These are phyloP conservation scores for Aleiodes leptofemur DNA, from an alignment of 2,888 invertebrate species.

Conservation along the genomic window DNA sequence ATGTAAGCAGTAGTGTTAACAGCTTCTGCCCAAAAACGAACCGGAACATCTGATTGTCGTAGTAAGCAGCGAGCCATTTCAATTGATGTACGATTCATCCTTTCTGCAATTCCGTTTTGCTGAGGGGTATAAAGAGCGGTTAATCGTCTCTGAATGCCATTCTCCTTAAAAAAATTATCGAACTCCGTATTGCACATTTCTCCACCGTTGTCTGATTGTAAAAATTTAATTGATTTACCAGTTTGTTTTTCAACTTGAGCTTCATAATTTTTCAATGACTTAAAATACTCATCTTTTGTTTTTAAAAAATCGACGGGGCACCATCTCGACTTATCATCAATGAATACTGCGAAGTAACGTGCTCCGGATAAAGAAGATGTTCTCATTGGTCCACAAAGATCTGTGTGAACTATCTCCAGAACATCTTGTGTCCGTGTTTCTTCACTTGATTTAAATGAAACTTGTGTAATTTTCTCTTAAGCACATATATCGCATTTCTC, in stretches of 20 bases:
- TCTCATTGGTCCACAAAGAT: slow-evolving; percentile 17
- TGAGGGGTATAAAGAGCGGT: slow-evolving; percentile 43
- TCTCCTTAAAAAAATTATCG: slow-evolving; percentile 10
- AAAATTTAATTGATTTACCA: slow-evolving; percentile 38
- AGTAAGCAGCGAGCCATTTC: slow-evolving; percentile 20
- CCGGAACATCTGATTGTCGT: slow-evolving; percentile 9
- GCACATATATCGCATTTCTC: background rate
- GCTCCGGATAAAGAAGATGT: slow-evolving; percentile 14
- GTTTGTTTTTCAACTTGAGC: slow-evolving; percentile 50
- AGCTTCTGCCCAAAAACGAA: slow-evolving; percentile 33
- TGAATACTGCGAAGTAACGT: slow-evolving; percentile 25
- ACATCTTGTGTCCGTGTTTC: background rate
- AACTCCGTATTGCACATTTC: slow-evolving; percentile 36
- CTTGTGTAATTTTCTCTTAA: background rate
- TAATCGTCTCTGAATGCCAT: slow-evolving; percentile 32
- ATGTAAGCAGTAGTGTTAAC: slow-evolving; percentile 21
- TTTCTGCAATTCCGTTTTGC: slow-evolving; percentile 43
- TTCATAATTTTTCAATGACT: slow-evolving; percentile 55
- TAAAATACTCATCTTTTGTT: slow-evolving; percentile 56
- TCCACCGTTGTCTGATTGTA: slow-evolving; percentile 34
- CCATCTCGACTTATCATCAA: slow-evolving; percentile 23
- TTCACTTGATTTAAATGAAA: background rate
- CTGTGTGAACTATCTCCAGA: slow-evolving; percentile 22
- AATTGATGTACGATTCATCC: slow-evolving; percentile 40
- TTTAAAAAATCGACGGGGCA: slow-evolving; percentile 52